Evolutionary conservation across 2,797 vertebrate genomes (phyloP).

Genomic region (Agapornis canus): DNA sequence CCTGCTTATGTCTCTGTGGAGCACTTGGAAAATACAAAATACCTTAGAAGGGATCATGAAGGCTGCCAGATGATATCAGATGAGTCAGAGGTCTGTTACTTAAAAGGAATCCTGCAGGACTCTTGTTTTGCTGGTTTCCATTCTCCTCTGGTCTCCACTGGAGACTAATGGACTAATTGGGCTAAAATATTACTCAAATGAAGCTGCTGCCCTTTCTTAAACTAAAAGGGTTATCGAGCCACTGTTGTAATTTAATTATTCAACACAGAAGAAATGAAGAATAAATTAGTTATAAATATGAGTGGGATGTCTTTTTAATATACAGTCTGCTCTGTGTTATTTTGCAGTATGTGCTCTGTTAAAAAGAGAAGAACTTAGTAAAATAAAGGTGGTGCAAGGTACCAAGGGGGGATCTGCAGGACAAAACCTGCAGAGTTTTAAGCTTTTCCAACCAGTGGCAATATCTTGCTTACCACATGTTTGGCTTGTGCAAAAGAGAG

Average conservation of each 20-base stretch:
- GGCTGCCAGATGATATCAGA: conserved; percentile 50
- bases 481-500: neutral
- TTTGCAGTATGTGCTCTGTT: conserved; percentile 56
- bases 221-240: conserved; percentile 74
- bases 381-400: neutral
- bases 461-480: neutral
- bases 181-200: conserved; percentile 76
- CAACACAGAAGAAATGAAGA: conserved; percentile 68
- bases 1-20: conserved; percentile 37
- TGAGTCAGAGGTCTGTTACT: conserved; percentile 64
- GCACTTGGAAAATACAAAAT: conserved; percentile 36
- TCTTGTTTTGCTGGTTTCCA: conserved; percentile 57
- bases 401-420: neutral
- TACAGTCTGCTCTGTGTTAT: conserved; percentile 59
- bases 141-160: conserved; percentile 66
- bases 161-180: conserved; percentile 76
- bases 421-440: neutral
- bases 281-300: conserved; percentile 73
- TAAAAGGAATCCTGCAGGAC: conserved; percentile 57
- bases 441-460: neutral
- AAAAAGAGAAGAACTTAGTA: conserved; percentile 30
- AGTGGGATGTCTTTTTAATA: conserved; percentile 61
- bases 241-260: conserved; percentile 76
- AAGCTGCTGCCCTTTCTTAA: conserved; percentile 66
- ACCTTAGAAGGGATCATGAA: conserved; percentile 26